Percentiles rank a stretch among this genome's conserved stretches.
Conservation (phyloP, 1,140 invertebrate genomes). For the Lamellibrachia luymesi region DNA sequence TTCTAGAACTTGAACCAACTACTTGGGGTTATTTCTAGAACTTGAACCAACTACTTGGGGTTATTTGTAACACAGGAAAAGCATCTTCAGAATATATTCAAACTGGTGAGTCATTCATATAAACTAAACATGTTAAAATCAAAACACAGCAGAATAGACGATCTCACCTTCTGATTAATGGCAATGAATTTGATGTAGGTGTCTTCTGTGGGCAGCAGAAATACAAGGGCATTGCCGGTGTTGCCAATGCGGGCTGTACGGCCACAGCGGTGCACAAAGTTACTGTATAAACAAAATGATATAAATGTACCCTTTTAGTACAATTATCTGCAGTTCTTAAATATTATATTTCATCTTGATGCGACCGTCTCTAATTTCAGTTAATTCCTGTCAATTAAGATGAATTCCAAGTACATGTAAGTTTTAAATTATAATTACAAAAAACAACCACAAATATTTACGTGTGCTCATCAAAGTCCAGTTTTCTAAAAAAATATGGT, state of each 20-base stretch:
- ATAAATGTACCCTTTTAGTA: not conserved
- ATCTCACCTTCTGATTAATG: conserved; percentile 82
- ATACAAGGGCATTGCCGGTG: conserved; percentile 80
- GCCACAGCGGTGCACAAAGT: conserved; percentile 91
- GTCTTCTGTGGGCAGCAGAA: conserved; percentile 83
- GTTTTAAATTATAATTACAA: no score
- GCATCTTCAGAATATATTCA: conserved; percentile 8
- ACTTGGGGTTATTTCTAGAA: not conserved
- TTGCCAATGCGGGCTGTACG: conserved; percentile 89
- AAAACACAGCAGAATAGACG: not conserved
- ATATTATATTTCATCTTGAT: no score
- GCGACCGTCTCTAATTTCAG: no score
- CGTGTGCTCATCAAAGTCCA: no score
- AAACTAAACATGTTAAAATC: conserved; percentile 10
- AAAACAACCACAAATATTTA: no score
- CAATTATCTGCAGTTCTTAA: not conserved
- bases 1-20: not conserved
- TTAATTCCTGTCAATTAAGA: no score
- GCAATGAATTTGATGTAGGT: conserved; percentile 88
- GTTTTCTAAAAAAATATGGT: no score
- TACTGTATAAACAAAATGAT: conserved; percentile 36
- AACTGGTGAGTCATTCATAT: conserved; percentile 8
- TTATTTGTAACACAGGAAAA: conserved; percentile 7
- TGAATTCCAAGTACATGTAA: no score
- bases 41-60: not conserved